phyloP scores from a whole-genome alignment of 2,797 vertebrate species.

The Coccyzus lansbergi region DNA sequence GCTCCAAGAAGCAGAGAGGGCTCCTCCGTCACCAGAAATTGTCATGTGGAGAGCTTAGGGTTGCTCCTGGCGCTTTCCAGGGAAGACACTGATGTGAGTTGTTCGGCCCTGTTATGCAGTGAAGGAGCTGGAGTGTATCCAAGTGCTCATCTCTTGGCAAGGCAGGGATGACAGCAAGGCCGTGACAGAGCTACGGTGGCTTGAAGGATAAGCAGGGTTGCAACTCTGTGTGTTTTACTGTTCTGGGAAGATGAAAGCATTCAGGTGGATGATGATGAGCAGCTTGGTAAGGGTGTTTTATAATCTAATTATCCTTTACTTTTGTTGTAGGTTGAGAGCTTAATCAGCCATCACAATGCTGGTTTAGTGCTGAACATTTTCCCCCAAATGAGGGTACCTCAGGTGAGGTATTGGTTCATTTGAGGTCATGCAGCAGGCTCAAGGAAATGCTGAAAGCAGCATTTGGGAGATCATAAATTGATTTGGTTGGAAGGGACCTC shows the following conservation, averaged over 20 bases:
- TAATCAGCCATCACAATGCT: neutral
- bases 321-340: neutral
- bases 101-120: neutral
- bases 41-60: accelerated
- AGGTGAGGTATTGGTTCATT: neutral
- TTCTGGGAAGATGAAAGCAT: neutral
- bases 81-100: neutral
- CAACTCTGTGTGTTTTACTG: accelerated
- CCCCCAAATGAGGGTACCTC: accelerated
- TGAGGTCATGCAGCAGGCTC: neutral
- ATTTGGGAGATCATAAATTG: neutral
- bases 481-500: too few relatives aligned
- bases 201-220: neutral
- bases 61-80: neutral
- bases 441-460: neutral
- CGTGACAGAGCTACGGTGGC: neutral
- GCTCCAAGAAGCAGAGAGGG: neutral
- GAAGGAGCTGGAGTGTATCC: neutral
- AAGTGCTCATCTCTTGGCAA: accelerated
- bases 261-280: neutral
- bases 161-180: neutral
- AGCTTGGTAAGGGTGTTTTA: neutral
- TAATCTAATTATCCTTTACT: neutral
- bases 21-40: neutral
- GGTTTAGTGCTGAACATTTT: neutral